A percentile compares a stretch with the other conserved stretches of the same genome.
Evolutionary conservation across 1,140 invertebrate species (phyloP).

Genomic region (Aphidius gifuensis): DNA sequence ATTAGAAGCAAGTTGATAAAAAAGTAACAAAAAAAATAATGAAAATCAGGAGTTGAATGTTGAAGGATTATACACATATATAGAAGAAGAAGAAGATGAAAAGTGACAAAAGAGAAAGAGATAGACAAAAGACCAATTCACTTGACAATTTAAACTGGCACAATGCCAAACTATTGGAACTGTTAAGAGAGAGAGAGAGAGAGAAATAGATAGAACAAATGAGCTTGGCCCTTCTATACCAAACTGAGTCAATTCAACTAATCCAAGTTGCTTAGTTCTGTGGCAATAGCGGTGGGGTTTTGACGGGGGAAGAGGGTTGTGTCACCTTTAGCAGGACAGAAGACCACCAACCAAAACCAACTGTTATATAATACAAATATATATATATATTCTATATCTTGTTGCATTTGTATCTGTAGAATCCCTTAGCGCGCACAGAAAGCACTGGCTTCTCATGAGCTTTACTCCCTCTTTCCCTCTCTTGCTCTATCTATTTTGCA

Average conservation of each 20-base stretch:
- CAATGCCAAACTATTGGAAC: slow-evolving; percentile 36
- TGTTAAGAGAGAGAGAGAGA: background rate
- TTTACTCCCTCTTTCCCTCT: too few relatives aligned
- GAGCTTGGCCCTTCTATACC: too few relatives aligned
- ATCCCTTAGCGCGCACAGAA: too few relatives aligned
- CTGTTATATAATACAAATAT: too few relatives aligned
- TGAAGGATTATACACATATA: slow-evolving; percentile 1
- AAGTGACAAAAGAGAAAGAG: slow-evolving; percentile 28
- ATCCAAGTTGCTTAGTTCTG: slow-evolving; percentile 52
- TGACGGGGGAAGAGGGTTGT: background rate
- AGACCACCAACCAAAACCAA: too few relatives aligned
- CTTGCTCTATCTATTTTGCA: too few relatives aligned
- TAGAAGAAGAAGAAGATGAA: slow-evolving; percentile 7
- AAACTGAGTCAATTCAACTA: slow-evolving; percentile 49
- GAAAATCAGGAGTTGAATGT: background rate
- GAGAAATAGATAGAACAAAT: background rate
- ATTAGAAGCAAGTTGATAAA: background rate
- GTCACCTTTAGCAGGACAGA: too few relatives aligned
- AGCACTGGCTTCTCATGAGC: too few relatives aligned
- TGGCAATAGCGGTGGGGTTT: background rate
- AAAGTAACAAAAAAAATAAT: background rate
- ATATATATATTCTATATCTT: too few relatives aligned
- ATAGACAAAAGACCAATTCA: slow-evolving; percentile 43
- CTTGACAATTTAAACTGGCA: slow-evolving; percentile 53
- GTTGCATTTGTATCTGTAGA: too few relatives aligned